Evolutionary conservation across 2,797 vertebrate genomes (phyloP), one percentile per base, ranked within the genome.

Genomic region (Sciaenops ocellatus): DNA sequence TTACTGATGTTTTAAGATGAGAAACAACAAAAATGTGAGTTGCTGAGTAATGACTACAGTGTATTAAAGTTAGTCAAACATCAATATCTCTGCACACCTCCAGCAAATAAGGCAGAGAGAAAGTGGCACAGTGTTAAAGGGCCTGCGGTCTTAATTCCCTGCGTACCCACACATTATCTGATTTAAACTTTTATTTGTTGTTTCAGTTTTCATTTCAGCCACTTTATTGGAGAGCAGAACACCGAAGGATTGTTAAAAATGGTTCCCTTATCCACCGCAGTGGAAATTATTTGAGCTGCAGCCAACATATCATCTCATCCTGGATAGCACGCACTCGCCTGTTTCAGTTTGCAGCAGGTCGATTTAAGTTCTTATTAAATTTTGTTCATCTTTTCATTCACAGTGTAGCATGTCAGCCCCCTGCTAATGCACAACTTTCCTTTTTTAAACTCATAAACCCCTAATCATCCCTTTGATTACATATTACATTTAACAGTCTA

Each of bases 241-340:
- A 18, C 71, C 20, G 1, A n/a, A 4, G 15, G 26, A 57, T 38
- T 47, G 28, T 68, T n/a, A 48, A 66, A 41, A 54, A 24, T 60
- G 9, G 20, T 66, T 65, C 56, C n/a, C 42, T 41, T 46, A 50
- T 78, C 30, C 69, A 78, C 50, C 73, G 20, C 60, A 77, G 65
- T 70, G 60, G 71, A 88, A 76, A 61, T 71, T 1, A 80, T 76
- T 75, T 69, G 69, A 74, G 24, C 26, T 74, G 69, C 77, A 76
- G 12, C 47, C 71, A 83, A 46, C 68, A 71, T 76, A 77, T 71
- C 57, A 69, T 65, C 42, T 65, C 76, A 38, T 48, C 17, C 13
- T 16, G 24, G 59, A 52, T 47, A 42, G 55, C 46, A 34, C 15
- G 26, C 52, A 18, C 20, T 46, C 6, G 15, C 15, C 59, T 47